A percentile compares a stretch with the other conserved stretches of the same genome.
Evolutionary conservation across 1,140 invertebrate species (phyloP).

Genomic region (Physella acuta): DNA sequence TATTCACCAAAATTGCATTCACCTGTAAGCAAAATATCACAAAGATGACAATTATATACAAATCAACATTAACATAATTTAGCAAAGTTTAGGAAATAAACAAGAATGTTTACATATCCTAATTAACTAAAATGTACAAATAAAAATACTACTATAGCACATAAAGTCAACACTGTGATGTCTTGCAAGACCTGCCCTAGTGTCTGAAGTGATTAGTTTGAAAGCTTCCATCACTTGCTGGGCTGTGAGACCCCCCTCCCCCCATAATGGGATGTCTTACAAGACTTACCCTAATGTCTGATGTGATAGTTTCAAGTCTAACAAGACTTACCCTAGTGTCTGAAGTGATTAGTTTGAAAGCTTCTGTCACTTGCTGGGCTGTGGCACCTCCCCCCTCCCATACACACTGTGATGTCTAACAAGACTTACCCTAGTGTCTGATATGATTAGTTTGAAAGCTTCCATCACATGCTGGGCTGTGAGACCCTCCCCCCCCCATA

Average conservation of each 20-base stretch:
- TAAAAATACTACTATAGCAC: neutral
- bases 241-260: conserved; percentile 67
- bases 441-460: conserved; percentile 68
- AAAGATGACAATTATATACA: neutral
- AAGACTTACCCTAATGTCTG: conserved; percentile 50
- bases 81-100: too few species aligned
- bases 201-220: conserved; percentile 58
- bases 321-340: conserved; percentile 47
- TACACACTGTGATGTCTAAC: too few species aligned
- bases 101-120: too few species aligned
- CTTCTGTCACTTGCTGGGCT: conserved; percentile 74
- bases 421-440: conserved; percentile 50
- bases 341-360: conserved; percentile 66
- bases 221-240: conserved; percentile 76
- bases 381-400: conserved; percentile 65
- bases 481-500: conserved; percentile 64
- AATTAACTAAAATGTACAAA: neutral
- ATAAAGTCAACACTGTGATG: too few species aligned
- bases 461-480: conserved; percentile 74
- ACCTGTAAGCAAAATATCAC: conserved; percentile 63
- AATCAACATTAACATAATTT: too few species aligned
- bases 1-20: conserved; percentile 94
- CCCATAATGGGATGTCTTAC: too few species aligned
- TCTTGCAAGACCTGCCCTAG: conserved; percentile 45
- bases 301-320: too few species aligned